Evolutionary conservation across 2,113 vertebrate species (phyloP), one percentile per base, ranked within the genome.

Genomic region (Hoplias malabaricus): DNA sequence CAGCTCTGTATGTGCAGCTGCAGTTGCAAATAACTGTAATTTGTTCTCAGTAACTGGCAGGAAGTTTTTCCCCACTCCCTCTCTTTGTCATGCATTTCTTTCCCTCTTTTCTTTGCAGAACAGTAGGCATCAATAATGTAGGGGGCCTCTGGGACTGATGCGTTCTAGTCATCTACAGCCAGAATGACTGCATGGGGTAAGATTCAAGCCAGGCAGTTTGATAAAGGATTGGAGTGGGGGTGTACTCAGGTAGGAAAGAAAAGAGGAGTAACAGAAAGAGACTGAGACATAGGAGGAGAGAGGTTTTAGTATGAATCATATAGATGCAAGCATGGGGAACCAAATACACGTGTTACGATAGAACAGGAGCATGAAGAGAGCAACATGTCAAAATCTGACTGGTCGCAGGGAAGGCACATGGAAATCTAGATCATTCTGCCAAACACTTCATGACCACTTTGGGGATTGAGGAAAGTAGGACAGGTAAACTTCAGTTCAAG

Each of bases 391-490:
- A 3, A 2, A 54, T 10, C 36, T 48, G 63, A 59, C 78, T 38
- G 34, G 54, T 81, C 3, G 46, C 42, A 23, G 34, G 40, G 62
- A 43, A 27, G 19, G 23, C 40, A 53, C 62, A 14, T 34, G 42
- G 19, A 80, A 86, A 89, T n/a, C n/a, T n/a, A n/a, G n/a, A n/a
- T 89, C 84, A 88, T 84, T 73, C 84, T 85, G 83, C 85, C 86
- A 88, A 90, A 85, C 83, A 84, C 83, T 89, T 81, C 40, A 3
- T 83, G 87, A 86, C 89, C 82, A 88, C 86, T 88, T 87, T 83
- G 71, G 87, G 88, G 86, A 90, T 87, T 82, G 73, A 67, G 69
- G 78, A 82, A 91, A 89, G 82, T 90, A 90, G 86, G 87, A 86
- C 90, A 89, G 82, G 78, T 85, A 87, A 87, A 89, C 82, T 80